Evolutionary conservation across 2,888 invertebrate species (phyloP).

Genomic region (Glaucopsyche alexis): DNA sequence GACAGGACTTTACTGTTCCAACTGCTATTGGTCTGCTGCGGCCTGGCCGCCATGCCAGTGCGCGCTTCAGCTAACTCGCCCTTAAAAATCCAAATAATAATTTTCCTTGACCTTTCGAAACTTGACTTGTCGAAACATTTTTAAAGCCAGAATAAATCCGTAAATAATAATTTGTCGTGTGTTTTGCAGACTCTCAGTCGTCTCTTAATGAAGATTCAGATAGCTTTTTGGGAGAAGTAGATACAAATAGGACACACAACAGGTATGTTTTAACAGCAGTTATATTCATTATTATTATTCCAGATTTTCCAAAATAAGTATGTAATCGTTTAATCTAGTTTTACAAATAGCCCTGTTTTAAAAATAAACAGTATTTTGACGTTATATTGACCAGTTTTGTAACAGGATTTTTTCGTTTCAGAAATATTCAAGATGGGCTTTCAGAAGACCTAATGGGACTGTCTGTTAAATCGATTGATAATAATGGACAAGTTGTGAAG

Average conservation of each 20-base stretch:
- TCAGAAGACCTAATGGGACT: constrained; percentile 52
- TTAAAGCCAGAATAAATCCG: not conserved
- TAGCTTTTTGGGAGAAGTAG: constrained; percentile 66
- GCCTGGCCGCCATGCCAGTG: too few relatives aligned
- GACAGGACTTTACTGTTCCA: too few relatives aligned
- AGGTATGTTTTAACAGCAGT: constrained; percentile 44
- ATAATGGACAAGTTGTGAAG: constrained; percentile 51
- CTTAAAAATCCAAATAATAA: too few relatives aligned
- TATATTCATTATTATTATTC: not conserved
- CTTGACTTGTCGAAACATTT: not conserved
- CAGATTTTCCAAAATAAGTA: not conserved
- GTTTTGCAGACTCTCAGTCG: constrained; percentile 73
- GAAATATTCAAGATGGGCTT: constrained; percentile 54
- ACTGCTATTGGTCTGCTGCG: too few relatives aligned
- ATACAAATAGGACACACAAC: constrained; percentile 53
- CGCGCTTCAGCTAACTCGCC: too few relatives aligned
- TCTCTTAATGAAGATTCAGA: constrained; percentile 77
- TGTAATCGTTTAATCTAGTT: not conserved
- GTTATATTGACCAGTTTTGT: not conserved
- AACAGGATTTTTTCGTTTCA: constrained; percentile 44
- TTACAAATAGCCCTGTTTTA: too few relatives aligned
- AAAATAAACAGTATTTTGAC: not conserved
- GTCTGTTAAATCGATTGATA: constrained; percentile 55
- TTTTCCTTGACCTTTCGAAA: too few relatives aligned
- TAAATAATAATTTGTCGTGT: not conserved